Evolutionary conservation across 2,888 invertebrate genomes (phyloP), one percentile per base, ranked within the genome.

Genomic region (Anticlea derivata): DNA sequence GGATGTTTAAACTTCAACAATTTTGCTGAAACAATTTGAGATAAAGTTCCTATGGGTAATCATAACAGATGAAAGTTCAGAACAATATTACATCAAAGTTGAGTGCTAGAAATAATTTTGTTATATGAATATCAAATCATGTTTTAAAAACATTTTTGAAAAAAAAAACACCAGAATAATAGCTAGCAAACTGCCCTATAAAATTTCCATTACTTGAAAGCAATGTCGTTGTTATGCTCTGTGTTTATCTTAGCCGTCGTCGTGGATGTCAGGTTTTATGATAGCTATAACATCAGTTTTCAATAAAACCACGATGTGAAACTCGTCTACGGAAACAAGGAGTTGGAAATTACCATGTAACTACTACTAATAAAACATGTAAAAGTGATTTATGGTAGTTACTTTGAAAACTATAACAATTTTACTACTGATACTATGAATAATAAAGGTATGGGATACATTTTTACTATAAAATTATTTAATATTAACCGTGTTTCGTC

Each of bases 211-310:
- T 73, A 73, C 66, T 61, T 44, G 65, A 71, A 71, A 66, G 63
- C 57, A 64, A 34, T 30, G 39, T 37, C 68, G 61, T 67, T 65
- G 64, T 66, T 63, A 68, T 69, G 53, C 54, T 51, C 48, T 12
- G 33, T 75, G 66, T 78, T 80, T 80, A 80, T 80, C 70, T 79
- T 60, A 71, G 65, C 61, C 57, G 68, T 63, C 63, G 66, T 63
- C 63, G 72, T 69, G 70, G 69, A 78, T 76, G 70, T 72, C 71
- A 71, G 65, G 65, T 79, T 86, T 84, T 78, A 85, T 70, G 77
- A 75, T 65, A 64, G 66, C 69, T 67, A 73, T 83, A 79, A 80
- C 75, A 81, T 77, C 63, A 77, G 72, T 76, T 82, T 79, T 71
- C 75, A 76, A 83, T 83, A 83, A 80, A 80, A 78, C 62, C 59